These are phyloP conservation scores for Lycopodina hypogea DNA, from an alignment of 37 sponge, comb jelly and placozoan genomes.

Conservation along the genomic window DNA sequence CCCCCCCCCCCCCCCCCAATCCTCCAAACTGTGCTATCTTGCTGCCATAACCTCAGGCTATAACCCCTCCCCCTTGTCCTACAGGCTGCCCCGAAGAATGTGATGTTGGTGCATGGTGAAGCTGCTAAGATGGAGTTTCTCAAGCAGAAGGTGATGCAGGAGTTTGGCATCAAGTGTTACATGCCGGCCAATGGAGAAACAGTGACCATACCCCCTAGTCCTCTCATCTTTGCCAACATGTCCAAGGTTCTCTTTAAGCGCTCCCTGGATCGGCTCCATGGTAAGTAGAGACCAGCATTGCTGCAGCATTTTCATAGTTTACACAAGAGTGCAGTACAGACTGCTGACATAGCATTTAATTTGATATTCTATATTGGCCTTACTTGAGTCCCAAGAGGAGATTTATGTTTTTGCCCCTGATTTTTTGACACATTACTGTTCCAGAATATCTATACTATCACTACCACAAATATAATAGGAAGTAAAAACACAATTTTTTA, in stretches of 20 bases:
- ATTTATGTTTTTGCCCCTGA: no score
- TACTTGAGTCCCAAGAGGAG: no score
- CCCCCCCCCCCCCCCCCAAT: neutral
- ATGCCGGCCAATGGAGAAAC: constrained; percentile 95
- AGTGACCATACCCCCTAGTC: constrained; percentile 70
- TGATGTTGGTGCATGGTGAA: constrained; percentile 98
- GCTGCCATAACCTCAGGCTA: no score
- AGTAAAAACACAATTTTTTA: no score
- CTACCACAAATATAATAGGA: no score
- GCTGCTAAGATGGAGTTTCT: constrained; percentile 94
- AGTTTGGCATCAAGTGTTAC: constrained; percentile 78
- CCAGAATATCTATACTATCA: no score
- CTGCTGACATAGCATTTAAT: no score
- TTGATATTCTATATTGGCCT: no score
- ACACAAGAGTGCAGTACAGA: no score
- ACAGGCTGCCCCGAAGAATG: constrained; percentile 91
- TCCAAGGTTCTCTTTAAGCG: constrained; percentile 67
- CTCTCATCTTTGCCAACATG: constrained; percentile 66
- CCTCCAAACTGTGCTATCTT: no score
- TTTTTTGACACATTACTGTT: no score
- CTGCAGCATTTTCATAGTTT: no score
- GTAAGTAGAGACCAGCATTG: constrained; percentile 39
- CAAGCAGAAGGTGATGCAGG: constrained; percentile 68
- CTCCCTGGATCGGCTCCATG: constrained; percentile 35
- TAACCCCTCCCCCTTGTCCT: neutral